Conservation (phyloP, 2,888 invertebrate species). For the Agrilus biguttatus region DNA sequence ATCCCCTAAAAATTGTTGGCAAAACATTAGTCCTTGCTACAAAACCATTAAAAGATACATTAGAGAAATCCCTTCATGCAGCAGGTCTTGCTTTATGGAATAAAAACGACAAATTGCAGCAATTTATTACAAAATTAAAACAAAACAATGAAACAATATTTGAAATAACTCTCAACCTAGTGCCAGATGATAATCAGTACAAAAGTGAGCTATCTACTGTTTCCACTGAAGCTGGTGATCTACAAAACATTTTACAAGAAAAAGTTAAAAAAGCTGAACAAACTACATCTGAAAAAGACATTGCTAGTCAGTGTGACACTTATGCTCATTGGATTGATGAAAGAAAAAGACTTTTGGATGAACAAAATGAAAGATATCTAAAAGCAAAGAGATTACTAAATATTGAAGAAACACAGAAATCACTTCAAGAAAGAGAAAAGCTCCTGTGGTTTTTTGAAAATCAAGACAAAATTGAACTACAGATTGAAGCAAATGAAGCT, state of each 20-base stretch:
- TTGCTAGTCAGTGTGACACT: conserved; percentile 40
- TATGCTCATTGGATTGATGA: conserved; percentile 44
- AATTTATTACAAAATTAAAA: conserved; percentile 10
- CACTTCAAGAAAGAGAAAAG: conserved; percentile 45
- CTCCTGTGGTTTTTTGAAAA: conserved; percentile 71
- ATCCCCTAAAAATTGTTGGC: conserved; percentile 57
- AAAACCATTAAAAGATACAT: conserved; percentile 34
- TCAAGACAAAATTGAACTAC: conserved; percentile 57
- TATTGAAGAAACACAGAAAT: conserved; percentile 43
- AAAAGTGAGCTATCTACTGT: conserved; percentile 16
- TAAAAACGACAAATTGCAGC: conserved; percentile 19
- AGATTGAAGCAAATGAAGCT: conserved; percentile 46
- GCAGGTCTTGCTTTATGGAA: conserved; percentile 29
- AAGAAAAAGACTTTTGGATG: conserved; percentile 41
- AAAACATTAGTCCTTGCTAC: conserved; percentile 60
- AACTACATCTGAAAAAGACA: conserved; percentile 40
- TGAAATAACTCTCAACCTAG: conserved; percentile 26
- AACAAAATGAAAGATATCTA: conserved; percentile 41
- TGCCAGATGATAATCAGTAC: conserved; percentile 23
- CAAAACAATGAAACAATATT: conserved; percentile 24
- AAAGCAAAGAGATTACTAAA: conserved; percentile 34
- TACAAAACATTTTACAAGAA: conserved; percentile 36
- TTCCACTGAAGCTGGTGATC: conserved; percentile 13
- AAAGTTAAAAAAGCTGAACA: conserved; percentile 40
- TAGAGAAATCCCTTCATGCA: conserved; percentile 34